Evolutionary conservation across 1,140 invertebrate species (phyloP), one percentile per base, ranked within the genome.

Genomic region (Orius insidiosus): DNA sequence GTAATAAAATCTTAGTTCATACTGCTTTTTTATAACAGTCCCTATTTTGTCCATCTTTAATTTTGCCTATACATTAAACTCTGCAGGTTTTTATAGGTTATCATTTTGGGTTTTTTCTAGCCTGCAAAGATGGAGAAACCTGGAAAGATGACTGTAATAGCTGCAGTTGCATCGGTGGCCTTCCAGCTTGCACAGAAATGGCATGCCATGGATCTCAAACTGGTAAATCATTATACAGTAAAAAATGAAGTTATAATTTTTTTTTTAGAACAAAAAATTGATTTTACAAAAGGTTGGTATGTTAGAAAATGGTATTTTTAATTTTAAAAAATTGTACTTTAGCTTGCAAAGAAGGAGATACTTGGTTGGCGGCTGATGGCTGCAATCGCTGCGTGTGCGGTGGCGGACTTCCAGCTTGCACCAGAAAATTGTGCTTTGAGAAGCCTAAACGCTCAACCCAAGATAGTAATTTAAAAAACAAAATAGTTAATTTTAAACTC

Each of bases 61-160:
- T n/a, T n/a, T n/a, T n/a, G n/a, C n/a, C n/a, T n/a, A n/a, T n/a
- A n/a, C n/a, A n/a, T n/a, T n/a, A n/a, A n/a, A n/a, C n/a, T n/a
- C n/a, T n/a, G n/a, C n/a, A n/a, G n/a, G n/a, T n/a, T n/a, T n/a
- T n/a, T n/a, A n/a, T n/a, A n/a, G n/a, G n/a, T n/a, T n/a, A n/a
- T n/a, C n/a, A n/a, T n/a, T n/a, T n/a, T 24, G 24, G 24, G 7
- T 24, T 24, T 24, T 4, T 24, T 24, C 7, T 24, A 41, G 39
- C 39, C 6, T 16, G 39, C 39, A 16, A 24, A 6, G 39, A 16
- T 3, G 19, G 19, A 4, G 43, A 45, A 4, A 34, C 32, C 7
- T 45, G 43, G 43, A 45, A 45, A 19, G 43, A 45, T 9, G 43
- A 45, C 43, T 46, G 45, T 32, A 46, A 46, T 32, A 36, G 8